Percentiles rank a stretch among this genome's conserved stretches.
These are phyloP conservation scores for Lypha dubia DNA, from an alignment of 2,888 invertebrate species.

Conservation along the genomic window DNA sequence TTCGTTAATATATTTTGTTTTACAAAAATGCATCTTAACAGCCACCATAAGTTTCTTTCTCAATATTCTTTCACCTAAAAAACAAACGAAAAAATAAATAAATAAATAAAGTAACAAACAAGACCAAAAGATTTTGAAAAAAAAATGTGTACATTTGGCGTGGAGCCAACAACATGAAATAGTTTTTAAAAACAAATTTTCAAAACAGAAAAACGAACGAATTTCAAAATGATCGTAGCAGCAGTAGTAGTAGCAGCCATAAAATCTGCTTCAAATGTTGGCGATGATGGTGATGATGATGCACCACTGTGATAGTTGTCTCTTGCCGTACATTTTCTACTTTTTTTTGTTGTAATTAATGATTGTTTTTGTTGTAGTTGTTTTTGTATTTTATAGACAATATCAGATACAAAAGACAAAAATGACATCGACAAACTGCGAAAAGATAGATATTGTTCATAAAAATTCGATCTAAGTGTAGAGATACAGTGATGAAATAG, in stretches of 20 bases:
- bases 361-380: conserved; percentile 1
- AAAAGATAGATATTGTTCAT: conserved; percentile 20
- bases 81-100: neutral
- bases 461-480: conserved; percentile 51
- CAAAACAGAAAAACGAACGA: conserved; percentile 49
- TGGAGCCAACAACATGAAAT: conserved; percentile 66
- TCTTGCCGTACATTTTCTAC: conserved; percentile 3
- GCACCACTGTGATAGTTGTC: conserved; percentile 35
- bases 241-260: conserved; percentile 3
- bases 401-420: conserved; percentile 26
- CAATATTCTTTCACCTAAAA: conserved; percentile 23
- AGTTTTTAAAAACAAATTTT: conserved; percentile 64
- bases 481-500: conserved; percentile 27
- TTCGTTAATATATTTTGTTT: neutral
- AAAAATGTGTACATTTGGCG: conserved; percentile 58
- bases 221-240: conserved; percentile 60
- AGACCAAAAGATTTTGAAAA: conserved; percentile 1
- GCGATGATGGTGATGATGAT: conserved; percentile 44
- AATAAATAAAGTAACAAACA: no score
- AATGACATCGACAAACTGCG: conserved; percentile 15
- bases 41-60: conserved; percentile 6
- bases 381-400: conserved; percentile 19
- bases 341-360: conserved; percentile 31
- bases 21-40: conserved; percentile 18
- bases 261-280: conserved; percentile 24